A percentile compares a stretch with the other conserved stretches of the same genome.
Conservation (phyloP, 1,140 invertebrate species). For the Drosophila ironensis region DNA sequence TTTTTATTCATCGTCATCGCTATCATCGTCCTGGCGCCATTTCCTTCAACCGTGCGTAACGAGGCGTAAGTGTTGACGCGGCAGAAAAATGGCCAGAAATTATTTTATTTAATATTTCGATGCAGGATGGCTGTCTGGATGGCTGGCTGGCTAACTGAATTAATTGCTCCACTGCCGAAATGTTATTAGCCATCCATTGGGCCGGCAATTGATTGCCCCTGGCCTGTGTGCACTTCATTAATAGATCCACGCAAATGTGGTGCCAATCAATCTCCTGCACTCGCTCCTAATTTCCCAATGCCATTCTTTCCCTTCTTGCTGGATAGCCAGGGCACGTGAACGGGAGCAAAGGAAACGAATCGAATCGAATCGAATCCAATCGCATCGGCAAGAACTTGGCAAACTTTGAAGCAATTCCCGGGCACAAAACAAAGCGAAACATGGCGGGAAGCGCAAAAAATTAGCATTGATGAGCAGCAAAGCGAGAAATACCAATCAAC, state of each 20-base stretch:
- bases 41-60: slow-evolving; percentile 61
- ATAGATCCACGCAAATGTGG: slow-evolving; percentile 58
- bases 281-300: slow-evolving; percentile 62
- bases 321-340: slow-evolving; percentile 20
- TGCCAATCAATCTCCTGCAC: slow-evolving; percentile 77
- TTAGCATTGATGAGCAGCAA: slow-evolving; percentile 81
- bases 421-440: slow-evolving; percentile 13
- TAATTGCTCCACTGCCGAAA: slow-evolving; percentile 45
- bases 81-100: slow-evolving; percentile 71
- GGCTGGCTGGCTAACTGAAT: slow-evolving; percentile 45
- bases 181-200: slow-evolving; percentile 28
- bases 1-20: slow-evolving; percentile 20
- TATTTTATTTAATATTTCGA: slow-evolving; percentile 73
- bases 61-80: slow-evolving; percentile 77
- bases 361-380: neutral
- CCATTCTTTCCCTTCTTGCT: neutral
- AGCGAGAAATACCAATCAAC: slow-evolving; percentile 80
- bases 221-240: slow-evolving; percentile 60
- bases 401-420: slow-evolving; percentile 46
- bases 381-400: slow-evolving; percentile 27
- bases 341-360: slow-evolving; percentile 10
- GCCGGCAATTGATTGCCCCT: slow-evolving; percentile 53
- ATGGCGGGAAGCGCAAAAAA: slow-evolving; percentile 44
- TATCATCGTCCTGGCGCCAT: slow-evolving; percentile 36
- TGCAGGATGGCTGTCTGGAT: neutral